Conservation (phyloP, 2,888 invertebrate genomes). For the Limenitis arthemis region DNA sequence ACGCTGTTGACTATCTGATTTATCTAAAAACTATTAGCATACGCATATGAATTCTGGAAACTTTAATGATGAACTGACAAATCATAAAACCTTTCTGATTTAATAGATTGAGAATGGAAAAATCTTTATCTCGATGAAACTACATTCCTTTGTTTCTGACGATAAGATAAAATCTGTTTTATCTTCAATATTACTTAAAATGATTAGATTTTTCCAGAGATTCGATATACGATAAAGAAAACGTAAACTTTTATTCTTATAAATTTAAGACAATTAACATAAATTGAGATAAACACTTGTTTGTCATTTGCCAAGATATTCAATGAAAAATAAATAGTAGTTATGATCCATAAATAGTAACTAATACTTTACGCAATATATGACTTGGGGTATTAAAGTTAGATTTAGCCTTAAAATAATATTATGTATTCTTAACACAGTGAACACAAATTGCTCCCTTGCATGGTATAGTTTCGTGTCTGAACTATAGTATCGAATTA, state of each 20-base stretch:
- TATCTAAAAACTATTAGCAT: too few relatives aligned
- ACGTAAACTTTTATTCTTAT: slow-evolving; percentile 26
- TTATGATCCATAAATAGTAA: too few relatives aligned
- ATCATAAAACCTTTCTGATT: background rate
- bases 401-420: slow-evolving; percentile 34
- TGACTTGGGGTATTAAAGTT: too few relatives aligned
- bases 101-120: background rate
- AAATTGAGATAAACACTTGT: too few relatives aligned
- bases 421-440: slow-evolving; percentile 32
- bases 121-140: slow-evolving; percentile 7
- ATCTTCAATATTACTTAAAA: slow-evolving; percentile 9
- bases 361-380: too few relatives aligned
- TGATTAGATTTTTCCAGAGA: slow-evolving; percentile 15
- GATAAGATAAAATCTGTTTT: slow-evolving; percentile 7
- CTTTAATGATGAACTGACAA: background rate
- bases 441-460: slow-evolving; percentile 15
- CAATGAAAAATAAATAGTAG: too few relatives aligned
- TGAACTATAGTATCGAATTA: background rate
- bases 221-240: slow-evolving; percentile 9
- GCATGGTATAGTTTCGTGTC: slow-evolving; percentile 16
- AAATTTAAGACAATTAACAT: slow-evolving; percentile 17
- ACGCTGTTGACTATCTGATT: too few relatives aligned
- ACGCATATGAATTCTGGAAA: background rate
- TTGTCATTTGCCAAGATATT: too few relatives aligned
- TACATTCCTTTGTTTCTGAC: background rate